Base-by-base conservation (phyloP, 2,113 vertebrate genomes). In the Coptodon bakossiorum region DNA sequence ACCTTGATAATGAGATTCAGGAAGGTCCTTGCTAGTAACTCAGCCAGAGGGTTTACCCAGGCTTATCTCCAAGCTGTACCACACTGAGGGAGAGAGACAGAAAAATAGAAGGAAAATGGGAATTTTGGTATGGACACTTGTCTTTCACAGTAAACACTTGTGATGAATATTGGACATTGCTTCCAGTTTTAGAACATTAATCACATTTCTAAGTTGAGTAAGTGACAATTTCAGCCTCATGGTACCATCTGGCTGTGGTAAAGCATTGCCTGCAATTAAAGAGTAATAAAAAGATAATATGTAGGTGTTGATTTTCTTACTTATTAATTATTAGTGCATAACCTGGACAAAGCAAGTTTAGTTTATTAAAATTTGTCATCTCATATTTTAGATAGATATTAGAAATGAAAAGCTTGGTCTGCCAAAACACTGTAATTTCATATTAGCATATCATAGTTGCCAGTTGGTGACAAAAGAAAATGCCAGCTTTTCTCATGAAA, bases 41-140 rank as follows among this genome's bases (percentile, higher is more conserved):
- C 87, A 90, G 92, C 92, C 91, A 91, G 85, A 87, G 92, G 92
- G 92, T 90, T 96, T 93, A 94, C 90, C 85, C 89, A 27, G 91
- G 86, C 94, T 95, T 94, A 94, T 93, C 90, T 92, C 85, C 92
- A 93, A 93, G 90, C 88, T 94, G 89, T 89, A 92, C 85, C 81
- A 83, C 27, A 90, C 66, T 86, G 36, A 14, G 48, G 16, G 85
- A 86, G 80, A 14, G 38, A 45, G 24, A 24, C 45, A 59, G 78
- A 45, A 27, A 57, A 68, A 24, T 22, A 9, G 43, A 61, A 9
- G 40, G 53, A 61, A 52, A 31, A 63, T 50, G 31, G 4, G 27
- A 38, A 78, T 86, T 89, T 80, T 78, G 45, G 45, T 50, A 81
- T 40, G 78, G 40, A 85, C 61, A 19, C 56, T 83, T 85, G 24